Base-by-base conservation (phyloP, 2,797 vertebrate species). In the Eurystomus glaucurus region DNA sequence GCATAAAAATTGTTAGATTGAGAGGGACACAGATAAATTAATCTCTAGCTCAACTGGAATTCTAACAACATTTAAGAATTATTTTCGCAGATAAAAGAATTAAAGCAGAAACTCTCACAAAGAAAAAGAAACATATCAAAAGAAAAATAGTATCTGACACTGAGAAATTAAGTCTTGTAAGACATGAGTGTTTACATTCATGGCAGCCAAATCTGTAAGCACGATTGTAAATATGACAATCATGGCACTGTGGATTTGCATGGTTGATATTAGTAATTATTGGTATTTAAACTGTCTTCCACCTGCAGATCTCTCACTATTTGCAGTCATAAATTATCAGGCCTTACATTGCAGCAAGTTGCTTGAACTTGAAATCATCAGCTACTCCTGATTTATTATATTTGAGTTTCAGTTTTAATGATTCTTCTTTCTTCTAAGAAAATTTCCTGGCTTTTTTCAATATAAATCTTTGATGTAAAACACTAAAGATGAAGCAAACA, bases 171-270 rank as follows among this genome's bases (percentile, higher is more conserved):
- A 85, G n/a, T 65, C 50, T 61, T n/a, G 7, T 74, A 78, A 75
- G 69, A 71, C 39, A 76, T 70, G 71, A 23, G 15, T 92, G 80
- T 84, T 94, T 90, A 48, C 62, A 69, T 68, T 88, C 15, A 29
- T 83, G 80, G 91, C 48, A 94, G 72, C 50, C 54, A 84, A 9
- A 35, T 84, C 25, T 58, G 57, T 78, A 86, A 75, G 28, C 28
- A 45, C 84, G 81, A 58, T 64, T 90, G 72, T 62, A 94, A 96
- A 93, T 90, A 78, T 78, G 85, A 81, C 88, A 86, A 18, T 96
- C 57, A 78, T 43, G 39, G 33, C 39, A 35, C 18, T 74, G 29
- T 75, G 86, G 83, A 62, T 72, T 90, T 97, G 26, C 41, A 61
- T 76, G 55, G 54, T 78, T 82, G 88, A 78, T 95, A 88, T 90